Evolutionary conservation across 1,140 invertebrate genomes (phyloP).

Genomic region (Drosophila orosa): DNA sequence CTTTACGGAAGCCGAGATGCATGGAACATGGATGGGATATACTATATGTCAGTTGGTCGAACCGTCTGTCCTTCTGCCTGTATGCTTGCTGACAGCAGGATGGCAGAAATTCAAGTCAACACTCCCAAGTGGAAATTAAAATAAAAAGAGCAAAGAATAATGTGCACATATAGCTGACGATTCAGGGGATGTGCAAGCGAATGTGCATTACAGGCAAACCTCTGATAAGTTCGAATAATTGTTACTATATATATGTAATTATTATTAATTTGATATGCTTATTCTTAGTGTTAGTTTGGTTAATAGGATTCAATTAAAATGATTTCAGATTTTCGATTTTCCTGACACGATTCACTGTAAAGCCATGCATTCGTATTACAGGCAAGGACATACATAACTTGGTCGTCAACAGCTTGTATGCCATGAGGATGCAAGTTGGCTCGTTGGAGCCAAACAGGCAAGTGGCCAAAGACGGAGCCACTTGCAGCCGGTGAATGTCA

Average conservation of each 20-base stretch:
- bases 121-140: constrained; percentile 58
- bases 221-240: neutral
- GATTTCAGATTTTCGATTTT: neutral
- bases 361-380: constrained; percentile 39
- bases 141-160: constrained; percentile 35
- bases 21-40: constrained; percentile 24
- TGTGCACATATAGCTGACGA: constrained; percentile 10
- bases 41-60: constrained; percentile 23
- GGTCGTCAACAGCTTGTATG: constrained; percentile 63
- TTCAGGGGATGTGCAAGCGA: neutral
- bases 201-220: neutral
- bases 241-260: neutral
- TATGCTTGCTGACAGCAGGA: constrained; percentile 20
- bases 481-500: constrained; percentile 74
- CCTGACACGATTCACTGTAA: constrained; percentile 17
- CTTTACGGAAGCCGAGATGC: constrained; percentile 44
- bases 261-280: neutral
- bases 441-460: constrained; percentile 24
- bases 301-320: neutral
- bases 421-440: constrained; percentile 48
- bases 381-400: constrained; percentile 69
- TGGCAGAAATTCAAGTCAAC: constrained; percentile 50
- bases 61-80: constrained; percentile 7
- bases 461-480: constrained; percentile 41
- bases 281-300: neutral